A percentile compares a stretch with the other conserved stretches of the same genome.
These are phyloP conservation scores for Pogonocichla stellata DNA, from an alignment of 2,113 vertebrate genomes.

Conservation along the genomic window DNA sequence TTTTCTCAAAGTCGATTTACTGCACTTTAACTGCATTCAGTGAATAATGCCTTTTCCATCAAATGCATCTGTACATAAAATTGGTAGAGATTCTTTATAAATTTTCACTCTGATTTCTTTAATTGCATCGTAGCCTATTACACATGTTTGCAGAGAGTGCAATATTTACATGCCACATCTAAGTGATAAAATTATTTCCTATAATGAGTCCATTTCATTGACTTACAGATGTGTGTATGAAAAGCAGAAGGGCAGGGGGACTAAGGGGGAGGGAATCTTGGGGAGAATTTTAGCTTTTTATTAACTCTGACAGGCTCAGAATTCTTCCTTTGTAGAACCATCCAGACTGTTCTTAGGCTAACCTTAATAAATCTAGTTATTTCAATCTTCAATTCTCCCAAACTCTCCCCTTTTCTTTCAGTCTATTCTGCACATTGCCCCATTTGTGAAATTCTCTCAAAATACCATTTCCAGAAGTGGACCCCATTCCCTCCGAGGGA, in stretches of 20 bases:
- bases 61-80: conserved; percentile 15
- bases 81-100: neutral
- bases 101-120: conserved; percentile 7
- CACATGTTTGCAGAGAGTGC: neutral
- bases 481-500: neutral
- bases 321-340: neutral
- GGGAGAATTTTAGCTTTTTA: neutral
- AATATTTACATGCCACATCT: neutral
- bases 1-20: conserved; percentile 48
- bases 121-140: neutral
- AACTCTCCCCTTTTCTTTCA: neutral
- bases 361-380: neutral
- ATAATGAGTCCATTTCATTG: neutral
- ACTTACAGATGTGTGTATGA: neutral
- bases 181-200: neutral
- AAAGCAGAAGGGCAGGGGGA: neutral
- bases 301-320: neutral
- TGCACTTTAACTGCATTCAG: neutral
- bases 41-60: conserved; percentile 24
- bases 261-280: rapidly evolving
- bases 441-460: neutral
- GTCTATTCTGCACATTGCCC: neutral
- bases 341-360: neutral
- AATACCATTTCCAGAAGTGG: neutral
- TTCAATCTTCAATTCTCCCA: neutral